A percentile compares a stretch with the other conserved stretches of the same genome.
phyloP scores from a whole-genome alignment of 2,888 invertebrate genomes.

The Rosalia funebris region DNA sequence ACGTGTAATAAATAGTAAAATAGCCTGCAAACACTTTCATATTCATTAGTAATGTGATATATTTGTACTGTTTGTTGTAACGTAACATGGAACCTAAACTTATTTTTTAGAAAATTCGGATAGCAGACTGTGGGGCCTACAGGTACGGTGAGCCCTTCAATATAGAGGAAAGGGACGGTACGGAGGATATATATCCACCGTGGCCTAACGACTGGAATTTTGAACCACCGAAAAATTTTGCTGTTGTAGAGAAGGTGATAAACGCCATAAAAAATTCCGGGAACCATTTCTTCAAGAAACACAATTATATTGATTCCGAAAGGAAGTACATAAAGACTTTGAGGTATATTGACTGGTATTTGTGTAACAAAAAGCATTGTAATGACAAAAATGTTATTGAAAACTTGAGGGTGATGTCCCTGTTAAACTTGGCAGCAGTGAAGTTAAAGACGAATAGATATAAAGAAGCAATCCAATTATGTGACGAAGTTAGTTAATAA shows the following conservation, averaged over 20 bases:
- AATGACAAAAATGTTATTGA: conserved; percentile 46
- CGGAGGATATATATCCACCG: conserved; percentile 77
- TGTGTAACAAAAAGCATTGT: conserved; percentile 47
- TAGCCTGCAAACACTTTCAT: too few species aligned
- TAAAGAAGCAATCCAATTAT: conserved; percentile 71
- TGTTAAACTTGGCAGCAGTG: conserved; percentile 80
- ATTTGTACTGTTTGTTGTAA: too few species aligned
- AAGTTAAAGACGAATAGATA: conserved; percentile 74
- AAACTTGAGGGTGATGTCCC: conserved; percentile 65
- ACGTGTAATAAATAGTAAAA: too few species aligned
- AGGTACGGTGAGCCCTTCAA: conserved; percentile 71
- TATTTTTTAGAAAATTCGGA: conserved; percentile 62
- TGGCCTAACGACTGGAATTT: conserved; percentile 79
- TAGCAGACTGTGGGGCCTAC: conserved; percentile 80
- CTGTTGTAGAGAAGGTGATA: conserved; percentile 65
- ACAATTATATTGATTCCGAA: conserved; percentile 72
- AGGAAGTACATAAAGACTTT: conserved; percentile 84
- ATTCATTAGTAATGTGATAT: too few species aligned
- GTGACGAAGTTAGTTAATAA: conserved; percentile 71
- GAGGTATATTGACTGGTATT: conserved; percentile 72
- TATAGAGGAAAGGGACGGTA: conserved; percentile 75
- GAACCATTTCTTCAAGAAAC: conserved; percentile 73
- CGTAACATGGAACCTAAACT: background rate
- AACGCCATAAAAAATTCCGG: conserved; percentile 76
- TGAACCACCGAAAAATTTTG: conserved; percentile 33